phyloP scores from a whole-genome alignment of 2,797 vertebrate genomes.

The Gymnopithys bicolor region DNA sequence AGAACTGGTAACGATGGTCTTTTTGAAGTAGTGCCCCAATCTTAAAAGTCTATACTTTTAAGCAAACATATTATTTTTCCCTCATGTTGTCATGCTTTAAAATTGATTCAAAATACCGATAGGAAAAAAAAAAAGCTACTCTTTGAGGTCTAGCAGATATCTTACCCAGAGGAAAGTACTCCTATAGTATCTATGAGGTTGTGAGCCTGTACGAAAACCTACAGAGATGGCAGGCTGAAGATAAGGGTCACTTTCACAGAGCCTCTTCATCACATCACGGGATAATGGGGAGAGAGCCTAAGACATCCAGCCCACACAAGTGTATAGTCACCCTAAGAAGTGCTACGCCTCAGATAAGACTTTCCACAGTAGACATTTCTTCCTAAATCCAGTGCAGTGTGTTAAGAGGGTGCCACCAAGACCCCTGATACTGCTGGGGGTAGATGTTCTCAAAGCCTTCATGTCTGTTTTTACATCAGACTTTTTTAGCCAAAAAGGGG shows the following conservation, averaged over 20 bases:
- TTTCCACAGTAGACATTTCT: constrained; percentile 19
- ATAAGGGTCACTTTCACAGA: constrained; percentile 49
- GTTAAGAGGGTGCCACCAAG: neutral
- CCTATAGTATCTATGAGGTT: neutral
- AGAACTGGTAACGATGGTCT: neutral
- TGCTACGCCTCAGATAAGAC: neutral
- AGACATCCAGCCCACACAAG: neutral
- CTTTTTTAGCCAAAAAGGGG: neutral
- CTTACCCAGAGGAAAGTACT: neutral
- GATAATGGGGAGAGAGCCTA: neutral
- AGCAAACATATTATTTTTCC: neutral
- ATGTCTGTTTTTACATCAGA: neutral
- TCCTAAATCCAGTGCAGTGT: neutral
- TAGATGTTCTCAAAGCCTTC: neutral
- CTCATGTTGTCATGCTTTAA: rapidly evolving
- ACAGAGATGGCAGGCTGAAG: neutral
- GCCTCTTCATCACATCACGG: neutral
- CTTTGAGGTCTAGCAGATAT: neutral
- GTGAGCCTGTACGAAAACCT: neutral
- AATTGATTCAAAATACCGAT: neutral
- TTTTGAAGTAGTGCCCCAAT: neutral
- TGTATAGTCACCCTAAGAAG: constrained; percentile 18
- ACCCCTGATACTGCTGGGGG: neutral
- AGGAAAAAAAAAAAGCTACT: neutral
- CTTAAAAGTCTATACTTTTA: neutral